Evolutionary conservation across 2,113 vertebrate genomes (phyloP), one percentile per base, ranked within the genome.

Genomic region (Lonchura striata): DNA sequence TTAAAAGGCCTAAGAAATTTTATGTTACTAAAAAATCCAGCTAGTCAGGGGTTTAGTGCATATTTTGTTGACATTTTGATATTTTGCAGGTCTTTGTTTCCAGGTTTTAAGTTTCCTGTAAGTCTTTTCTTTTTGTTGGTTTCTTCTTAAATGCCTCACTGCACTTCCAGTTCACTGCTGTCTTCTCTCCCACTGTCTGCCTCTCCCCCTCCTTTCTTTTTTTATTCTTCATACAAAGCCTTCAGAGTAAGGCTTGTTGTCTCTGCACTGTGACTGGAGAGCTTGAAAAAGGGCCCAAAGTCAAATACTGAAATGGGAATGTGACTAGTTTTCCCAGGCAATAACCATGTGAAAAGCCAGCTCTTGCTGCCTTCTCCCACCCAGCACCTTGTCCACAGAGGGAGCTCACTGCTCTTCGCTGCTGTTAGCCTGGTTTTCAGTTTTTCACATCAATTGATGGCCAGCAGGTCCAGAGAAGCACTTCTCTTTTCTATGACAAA

Each of bases 301-400:
- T 42, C 31, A 71, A 33, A 46, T 13, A 21, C 30, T 37, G 42
- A 84, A 86, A 65, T 66, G 30, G 49, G 56, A 82, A 42, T 19
- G 6, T 33, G 18, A 13, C 7, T 65, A 21, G 14, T 68, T 83
- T 88, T 74, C 20, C 54, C 30, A 57, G 14, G 49, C 37, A 74
- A 37, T 9, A 60, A 24, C 11, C 7, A 0, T 2, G 2, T 1
- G 1, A 77, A 52, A 64, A 81, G 5, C 15, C 46, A 80, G 27
- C 16, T 79, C 22, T 35, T 83, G 9, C 52, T 91, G 25, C 33
- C 44, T 69, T 88, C 15, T 91, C 28, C 37, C 16, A 24, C 30
- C 30, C 28, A 52, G 14, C 2, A 3, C 18, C 23, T 17, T 0
- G 0, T 44, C 70, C 70, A 61, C 65, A 61, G 60, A 52, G 16